Percentiles rank a stretch among this genome's conserved stretches.
phyloP scores from a whole-genome alignment of 2,888 invertebrate genomes.

The Xylota segnis region DNA sequence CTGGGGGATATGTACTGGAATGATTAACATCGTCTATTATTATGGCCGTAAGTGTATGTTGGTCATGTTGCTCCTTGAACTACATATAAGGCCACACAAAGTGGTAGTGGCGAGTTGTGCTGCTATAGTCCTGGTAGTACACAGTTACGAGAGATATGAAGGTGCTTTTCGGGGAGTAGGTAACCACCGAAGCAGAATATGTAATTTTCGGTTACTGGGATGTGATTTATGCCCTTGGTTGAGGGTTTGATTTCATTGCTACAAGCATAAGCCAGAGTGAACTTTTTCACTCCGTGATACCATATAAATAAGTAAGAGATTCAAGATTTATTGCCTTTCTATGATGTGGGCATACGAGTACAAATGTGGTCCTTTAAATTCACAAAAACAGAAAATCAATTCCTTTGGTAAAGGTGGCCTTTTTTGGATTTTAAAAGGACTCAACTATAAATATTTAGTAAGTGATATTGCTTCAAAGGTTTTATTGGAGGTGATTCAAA shows the following conservation, averaged over 20 bases:
- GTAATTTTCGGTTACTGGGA: conserved; percentile 51
- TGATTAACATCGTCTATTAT: conserved; percentile 66
- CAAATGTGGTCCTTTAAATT: conserved; percentile 20
- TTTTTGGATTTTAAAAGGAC: background rate
- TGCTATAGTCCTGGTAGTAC: background rate
- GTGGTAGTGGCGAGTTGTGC: conserved; percentile 6
- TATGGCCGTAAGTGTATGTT: conserved; percentile 45
- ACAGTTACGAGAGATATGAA: conserved; percentile 8
- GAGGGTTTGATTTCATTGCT: conserved; percentile 51
- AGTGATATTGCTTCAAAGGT: background rate
- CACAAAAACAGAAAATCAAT: conserved; percentile 13
- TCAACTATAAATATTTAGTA: background rate
- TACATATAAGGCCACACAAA: conserved; percentile 47
- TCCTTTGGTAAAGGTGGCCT: background rate
- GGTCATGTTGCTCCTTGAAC: conserved; percentile 53
- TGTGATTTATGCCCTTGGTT: conserved; percentile 56
- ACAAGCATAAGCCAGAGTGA: conserved; percentile 44
- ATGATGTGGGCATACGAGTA: conserved; percentile 17
- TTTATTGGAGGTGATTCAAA: background rate
- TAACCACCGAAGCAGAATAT: conserved; percentile 45
- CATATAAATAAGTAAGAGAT: conserved; percentile 44
- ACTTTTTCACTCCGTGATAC: conserved; percentile 37
- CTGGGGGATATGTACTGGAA: conserved; percentile 34
- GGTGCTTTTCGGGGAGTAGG: conserved; percentile 2
- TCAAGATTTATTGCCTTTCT: conserved; percentile 38